Evolutionary conservation across 2,113 vertebrate genomes (phyloP), one percentile per base, ranked within the genome.

Genomic region (Bettongia penicillata): DNA sequence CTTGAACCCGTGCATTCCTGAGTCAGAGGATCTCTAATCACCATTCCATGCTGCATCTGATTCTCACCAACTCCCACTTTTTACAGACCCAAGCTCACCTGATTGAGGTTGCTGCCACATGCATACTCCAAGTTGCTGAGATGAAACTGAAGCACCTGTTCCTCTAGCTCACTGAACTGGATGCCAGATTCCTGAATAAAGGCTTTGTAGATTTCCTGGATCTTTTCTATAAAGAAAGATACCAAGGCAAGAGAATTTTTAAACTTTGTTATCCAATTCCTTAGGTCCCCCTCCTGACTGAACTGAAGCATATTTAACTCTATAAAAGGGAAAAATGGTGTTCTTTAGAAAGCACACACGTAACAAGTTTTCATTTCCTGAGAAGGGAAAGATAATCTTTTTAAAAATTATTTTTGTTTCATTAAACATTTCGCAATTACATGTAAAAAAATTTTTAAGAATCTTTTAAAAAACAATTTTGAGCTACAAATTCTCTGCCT

Each of bases 81-180:
- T 12, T 43, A 47, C 3, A 10, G 49, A 19, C 52, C 57, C 91
- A 61, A 53, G 48, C 98, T 89, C 92, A 99, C 99, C 99, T 99
- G 99, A 93, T 99, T 99, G 90, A 99, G 99, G 47, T 98, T 99
- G 98, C 99, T 99, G 92, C 99, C 99, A 22, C 99, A 99, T 96
- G 99, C 99, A 0, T 99, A 99, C 91, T 99, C 99, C 98, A 99
- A 98, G 97, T 99, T 99, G 94, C 99, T 99, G 96, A 99, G 99
- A 93, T 99, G 99, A 98, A 99, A 99, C 98, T 99, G 99, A 10
- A 99, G 98, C 5, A 99, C 99, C 93, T 99, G 99, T 96, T 99
- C 99, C 91, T 99, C 99, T 95, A 99, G 97, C 49, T 99, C 99
- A 93, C 99, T 99, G 98, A 99, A 99, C 95, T 99, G 99, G 97